phyloP scores from a whole-genome alignment of 1,140 invertebrate species.

The Musca domestica region DNA sequence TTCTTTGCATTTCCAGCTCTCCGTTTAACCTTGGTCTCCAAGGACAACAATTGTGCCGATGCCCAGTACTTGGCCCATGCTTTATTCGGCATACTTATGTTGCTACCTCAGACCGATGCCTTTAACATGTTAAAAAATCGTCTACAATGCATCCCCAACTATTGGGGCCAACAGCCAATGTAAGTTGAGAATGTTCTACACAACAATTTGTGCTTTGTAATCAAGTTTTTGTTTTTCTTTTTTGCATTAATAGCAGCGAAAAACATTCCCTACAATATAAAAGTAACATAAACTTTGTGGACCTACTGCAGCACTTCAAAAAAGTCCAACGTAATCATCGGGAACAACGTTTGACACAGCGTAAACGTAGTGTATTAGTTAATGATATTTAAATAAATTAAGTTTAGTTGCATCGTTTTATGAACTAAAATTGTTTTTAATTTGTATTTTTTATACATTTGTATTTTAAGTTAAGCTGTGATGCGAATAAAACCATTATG shows the following conservation, averaged over 20 bases:
- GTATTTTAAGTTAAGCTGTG: constrained; percentile 1
- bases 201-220: not conserved
- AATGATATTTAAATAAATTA: constrained; percentile 29
- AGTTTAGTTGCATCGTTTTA: not conserved
- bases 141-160: constrained; percentile 82
- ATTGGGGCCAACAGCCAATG: constrained; percentile 42
- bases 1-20: constrained; percentile 66
- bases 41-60: constrained; percentile 64
- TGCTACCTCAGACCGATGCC: constrained; percentile 95
- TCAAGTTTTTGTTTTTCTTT: not conserved
- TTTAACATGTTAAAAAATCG: constrained; percentile 85
- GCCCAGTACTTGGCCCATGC: constrained; percentile 78
- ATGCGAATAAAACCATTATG: not conserved
- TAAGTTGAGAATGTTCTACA: constrained; percentile 30
- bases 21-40: constrained; percentile 79
- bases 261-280: constrained; percentile 42
- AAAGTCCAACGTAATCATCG: constrained; percentile 59
- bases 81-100: constrained; percentile 94
- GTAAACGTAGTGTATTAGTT: constrained; percentile 47
- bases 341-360: constrained; percentile 51
- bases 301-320: constrained; percentile 60
- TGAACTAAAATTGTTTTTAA: not conserved
- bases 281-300: constrained; percentile 60
- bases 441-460: not conserved
- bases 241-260: constrained; percentile 36